Evolutionary conservation across 30 jellyfish, hydroid and myxozoan species (phyloP), one percentile per base, ranked within the genome.

Genomic region (Catostylus mosaicus): DNA sequence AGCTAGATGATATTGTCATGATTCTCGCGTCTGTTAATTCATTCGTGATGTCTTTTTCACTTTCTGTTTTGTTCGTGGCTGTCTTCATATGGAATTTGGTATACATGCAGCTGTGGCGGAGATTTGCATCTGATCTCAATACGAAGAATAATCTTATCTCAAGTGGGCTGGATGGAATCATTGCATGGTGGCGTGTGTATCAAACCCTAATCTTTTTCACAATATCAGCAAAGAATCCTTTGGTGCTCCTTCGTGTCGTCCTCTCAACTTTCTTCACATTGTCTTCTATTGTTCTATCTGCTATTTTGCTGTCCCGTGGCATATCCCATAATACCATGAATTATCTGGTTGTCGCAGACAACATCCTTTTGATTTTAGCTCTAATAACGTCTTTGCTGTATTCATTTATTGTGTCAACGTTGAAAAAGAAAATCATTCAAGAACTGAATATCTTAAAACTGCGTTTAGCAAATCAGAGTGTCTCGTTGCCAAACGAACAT

Each of bases 121-220:
- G 73, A 40, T 46, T 79, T 40, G n/a, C 16, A 11, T 26, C 68
- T 12, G 40, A 35, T 26, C 4, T 50, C 45, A 37, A 37, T 18
- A 32, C 63, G 30, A 33, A 33, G 56, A 37, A 63, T 50, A 67
- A 50, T 54, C 11, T 69, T 48, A 38, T 82, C 0, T 71, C 80
- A 0, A 35, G 32, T 14, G 86, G 92, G 9, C 26, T 35, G 14
- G 92, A 82, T n/a, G 92, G 92, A 59, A 70, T 82, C 1, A 37
- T 30, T 10, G 92, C 92, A 33, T 82, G 85, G 86, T 82, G 92
- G 92, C 80, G 92, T 18, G 59, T 82, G 7, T 82, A 82, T 30
- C 92, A 82, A 45, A 69, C 86, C 1, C 32, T 46, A 18, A 52
- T 22, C 43, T 82, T 82, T 46, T 62, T 64, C 3, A 32, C 92